Conservation (phyloP, 2,797 vertebrate species). For the Amblyopsis hoosieri region DNA sequence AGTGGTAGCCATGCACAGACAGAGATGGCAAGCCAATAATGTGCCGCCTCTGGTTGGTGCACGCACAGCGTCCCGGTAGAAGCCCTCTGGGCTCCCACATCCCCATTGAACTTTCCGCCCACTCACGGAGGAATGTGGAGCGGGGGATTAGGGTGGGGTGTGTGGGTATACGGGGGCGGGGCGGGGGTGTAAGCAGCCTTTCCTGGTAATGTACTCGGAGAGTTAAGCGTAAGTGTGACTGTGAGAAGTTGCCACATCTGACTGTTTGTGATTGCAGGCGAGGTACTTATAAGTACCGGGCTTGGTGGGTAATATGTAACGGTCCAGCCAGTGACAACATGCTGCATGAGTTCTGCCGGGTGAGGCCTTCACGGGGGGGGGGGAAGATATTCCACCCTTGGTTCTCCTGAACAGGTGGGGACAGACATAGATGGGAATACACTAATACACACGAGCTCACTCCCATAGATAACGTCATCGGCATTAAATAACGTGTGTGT, state of each 20-base stretch:
- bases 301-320: conserved; percentile 5
- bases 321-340: conserved; percentile 36
- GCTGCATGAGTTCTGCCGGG: conserved; percentile 15
- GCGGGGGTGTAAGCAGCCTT: conserved; percentile 35
- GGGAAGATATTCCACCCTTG: conserved; percentile 15
- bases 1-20: conserved; percentile 15
- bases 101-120: conserved; percentile 82
- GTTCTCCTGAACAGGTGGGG: conserved; percentile 40
- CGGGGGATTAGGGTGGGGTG: conserved; percentile 35
- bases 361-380: conserved; percentile 1
- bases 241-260: conserved; percentile 9
- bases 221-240: no score
- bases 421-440: conserved; percentile 29
- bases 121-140: conserved; percentile 80
- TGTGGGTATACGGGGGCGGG: conserved; percentile 35
- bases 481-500: no score
- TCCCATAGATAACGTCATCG: not conserved
- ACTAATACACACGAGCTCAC: conserved; percentile 5
- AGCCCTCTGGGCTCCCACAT: conserved; percentile 75
- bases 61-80: conserved; percentile 47
- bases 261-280: conserved; percentile 26
- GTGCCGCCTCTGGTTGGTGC: conserved; percentile 35
- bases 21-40: conserved; percentile 32
- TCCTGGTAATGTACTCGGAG: no score
- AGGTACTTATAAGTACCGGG: conserved; percentile 16